A percentile compares a stretch with the other conserved stretches of the same genome.
Evolutionary conservation across 2,113 vertebrate genomes (phyloP).

Genomic region (Archocentrus centrarchus): DNA sequence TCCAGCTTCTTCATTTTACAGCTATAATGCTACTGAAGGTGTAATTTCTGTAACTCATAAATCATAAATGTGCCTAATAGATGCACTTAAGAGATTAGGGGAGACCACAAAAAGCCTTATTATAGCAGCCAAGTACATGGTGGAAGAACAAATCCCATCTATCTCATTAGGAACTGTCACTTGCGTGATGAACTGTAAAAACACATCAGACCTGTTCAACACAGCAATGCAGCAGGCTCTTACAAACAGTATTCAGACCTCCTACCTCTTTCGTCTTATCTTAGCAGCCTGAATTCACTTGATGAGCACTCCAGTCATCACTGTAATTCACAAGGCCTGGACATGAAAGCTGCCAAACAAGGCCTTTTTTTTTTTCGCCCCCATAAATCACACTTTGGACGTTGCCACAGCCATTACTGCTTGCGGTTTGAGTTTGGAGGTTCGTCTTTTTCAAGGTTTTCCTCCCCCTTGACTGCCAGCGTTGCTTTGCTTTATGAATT

Average conservation of each 20-base stretch:
- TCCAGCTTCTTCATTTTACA: neutral
- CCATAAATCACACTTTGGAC: slow-evolving; percentile 63
- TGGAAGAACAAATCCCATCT: slow-evolving; percentile 26
- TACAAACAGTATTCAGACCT: slow-evolving; percentile 65
- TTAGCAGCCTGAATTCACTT: slow-evolving; percentile 29
- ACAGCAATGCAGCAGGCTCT: slow-evolving; percentile 34
- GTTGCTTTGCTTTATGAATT: slow-evolving; percentile 39
- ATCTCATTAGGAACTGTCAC: slow-evolving; percentile 52
- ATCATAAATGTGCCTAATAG: slow-evolving; percentile 63
- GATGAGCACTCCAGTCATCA: slow-evolving; percentile 51
- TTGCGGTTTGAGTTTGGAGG: slow-evolving; percentile 30
- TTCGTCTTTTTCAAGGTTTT: neutral
- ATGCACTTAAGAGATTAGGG: slow-evolving; percentile 63
- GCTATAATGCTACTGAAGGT: neutral
- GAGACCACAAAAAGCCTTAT: slow-evolving; percentile 22
- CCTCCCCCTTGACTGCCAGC: neutral
- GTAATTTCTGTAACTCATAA: slow-evolving; percentile 39
- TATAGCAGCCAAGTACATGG: neutral
- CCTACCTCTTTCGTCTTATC: slow-evolving; percentile 28
- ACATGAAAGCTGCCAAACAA: slow-evolving; percentile 66
- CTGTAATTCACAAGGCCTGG: slow-evolving; percentile 56
- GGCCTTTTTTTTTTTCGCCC: slow-evolving; percentile 56
- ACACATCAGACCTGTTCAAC: slow-evolving; percentile 11
- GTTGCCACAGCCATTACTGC: slow-evolving; percentile 49
- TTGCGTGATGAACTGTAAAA: slow-evolving; percentile 48